Conservation (phyloP, 2,113 vertebrate genomes). For the Brachypteracias leptosomus region DNA sequence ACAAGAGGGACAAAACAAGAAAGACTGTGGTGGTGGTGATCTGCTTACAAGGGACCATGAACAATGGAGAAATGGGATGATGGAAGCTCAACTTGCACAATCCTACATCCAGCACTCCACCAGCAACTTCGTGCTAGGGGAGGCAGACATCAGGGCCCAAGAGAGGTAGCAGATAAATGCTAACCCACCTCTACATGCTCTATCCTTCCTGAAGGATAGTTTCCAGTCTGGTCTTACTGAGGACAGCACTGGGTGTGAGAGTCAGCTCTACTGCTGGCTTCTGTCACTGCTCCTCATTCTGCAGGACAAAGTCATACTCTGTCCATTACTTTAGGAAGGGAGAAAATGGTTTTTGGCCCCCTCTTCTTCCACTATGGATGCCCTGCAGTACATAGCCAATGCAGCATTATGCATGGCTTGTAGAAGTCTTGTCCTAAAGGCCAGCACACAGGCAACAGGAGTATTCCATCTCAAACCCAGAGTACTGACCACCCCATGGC, state of each 20-base stretch:
- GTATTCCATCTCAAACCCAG: background rate
- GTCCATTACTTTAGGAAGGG: background rate
- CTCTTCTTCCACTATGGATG: background rate
- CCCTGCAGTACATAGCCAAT: background rate
- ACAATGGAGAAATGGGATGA: background rate
- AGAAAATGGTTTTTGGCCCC: background rate
- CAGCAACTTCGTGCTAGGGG: background rate
- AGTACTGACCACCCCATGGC: rapidly evolving
- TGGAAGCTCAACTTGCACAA: background rate
- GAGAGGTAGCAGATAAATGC: background rate
- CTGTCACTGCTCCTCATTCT: background rate
- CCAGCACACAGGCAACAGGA: background rate
- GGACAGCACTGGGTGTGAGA: background rate
- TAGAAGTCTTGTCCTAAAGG: background rate
- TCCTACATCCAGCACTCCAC: background rate
- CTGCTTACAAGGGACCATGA: background rate
- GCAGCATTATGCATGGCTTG: rapidly evolving
- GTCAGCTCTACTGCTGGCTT: background rate
- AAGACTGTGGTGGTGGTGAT: background rate
- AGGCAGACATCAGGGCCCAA: background rate
- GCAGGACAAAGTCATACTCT: background rate
- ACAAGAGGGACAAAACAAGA: background rate
- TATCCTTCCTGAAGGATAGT: background rate
- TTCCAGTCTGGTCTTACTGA: background rate
- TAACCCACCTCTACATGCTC: background rate